Evolutionary conservation across 2,113 vertebrate genomes (phyloP).

Genomic region (Aplodontia rufa): DNA sequence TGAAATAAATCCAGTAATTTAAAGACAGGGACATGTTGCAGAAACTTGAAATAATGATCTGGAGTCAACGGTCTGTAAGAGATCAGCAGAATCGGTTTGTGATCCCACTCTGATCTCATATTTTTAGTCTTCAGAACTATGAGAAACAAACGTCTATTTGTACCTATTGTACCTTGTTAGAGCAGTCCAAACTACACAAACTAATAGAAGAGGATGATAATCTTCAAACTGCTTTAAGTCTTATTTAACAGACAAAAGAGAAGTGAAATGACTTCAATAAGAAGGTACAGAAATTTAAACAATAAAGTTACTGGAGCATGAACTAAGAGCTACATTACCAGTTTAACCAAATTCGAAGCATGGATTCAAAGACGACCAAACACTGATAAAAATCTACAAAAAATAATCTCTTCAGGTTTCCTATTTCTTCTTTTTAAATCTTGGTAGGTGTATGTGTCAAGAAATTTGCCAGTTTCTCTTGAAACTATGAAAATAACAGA

Average conservation of each 20-base stretch:
- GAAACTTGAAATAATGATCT: no score
- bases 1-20: background rate
- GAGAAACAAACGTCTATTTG: no score
- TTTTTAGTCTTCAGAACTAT: background rate
- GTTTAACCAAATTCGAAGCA: background rate
- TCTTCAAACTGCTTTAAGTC: no score
- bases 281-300: background rate
- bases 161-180: background rate
- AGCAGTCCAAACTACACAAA: background rate
- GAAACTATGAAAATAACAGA: no score
- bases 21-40: background rate
- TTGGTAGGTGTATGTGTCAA: no score
- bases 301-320: background rate
- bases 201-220: background rate
- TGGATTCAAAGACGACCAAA: background rate
- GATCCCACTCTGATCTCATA: no score
- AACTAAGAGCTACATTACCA: background rate
- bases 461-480: no score
- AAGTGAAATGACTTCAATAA: conserved; percentile 3
- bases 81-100: no score
- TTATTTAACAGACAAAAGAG: background rate
- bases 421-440: no score
- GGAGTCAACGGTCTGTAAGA: no score
- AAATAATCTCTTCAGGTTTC: background rate
- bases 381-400: background rate